These are phyloP conservation scores for Cladorhizidae sp. DNA, from an alignment of 37 sponge, comb jelly and placozoan genomes.

Conservation along the genomic window DNA sequence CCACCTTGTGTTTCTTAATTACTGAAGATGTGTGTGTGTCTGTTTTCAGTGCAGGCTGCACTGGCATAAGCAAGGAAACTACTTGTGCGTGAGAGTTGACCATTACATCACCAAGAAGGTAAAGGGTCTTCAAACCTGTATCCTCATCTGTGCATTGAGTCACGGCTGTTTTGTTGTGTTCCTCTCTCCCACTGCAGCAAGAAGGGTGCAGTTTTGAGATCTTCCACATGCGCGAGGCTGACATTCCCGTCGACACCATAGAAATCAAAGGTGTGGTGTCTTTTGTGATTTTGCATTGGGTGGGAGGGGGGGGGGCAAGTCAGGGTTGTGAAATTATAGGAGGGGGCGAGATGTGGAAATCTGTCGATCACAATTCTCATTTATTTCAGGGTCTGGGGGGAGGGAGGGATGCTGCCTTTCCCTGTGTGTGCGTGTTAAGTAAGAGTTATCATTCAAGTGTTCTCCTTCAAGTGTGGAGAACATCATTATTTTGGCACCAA, in stretches of 20 bases:
- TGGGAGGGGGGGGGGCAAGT: too few relatives aligned
- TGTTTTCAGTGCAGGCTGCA: constrained; percentile 76
- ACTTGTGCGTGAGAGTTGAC: constrained; percentile 86
- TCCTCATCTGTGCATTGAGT: background rate
- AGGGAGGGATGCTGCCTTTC: too few relatives aligned
- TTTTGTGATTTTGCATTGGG: too few relatives aligned
- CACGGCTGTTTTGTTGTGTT: background rate
- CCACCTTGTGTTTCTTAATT: background rate
- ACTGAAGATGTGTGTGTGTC: background rate
- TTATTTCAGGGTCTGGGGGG: too few relatives aligned
- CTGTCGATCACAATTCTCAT: too few relatives aligned
- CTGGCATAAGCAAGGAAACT: constrained; percentile 95
- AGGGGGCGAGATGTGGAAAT: too few relatives aligned
- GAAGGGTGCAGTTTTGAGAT: constrained; percentile 86
- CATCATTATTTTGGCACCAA: too few relatives aligned
- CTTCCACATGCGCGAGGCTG: constrained; percentile 84
- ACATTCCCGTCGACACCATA: constrained; percentile 95
- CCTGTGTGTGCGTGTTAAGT: too few relatives aligned
- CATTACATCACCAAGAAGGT: constrained; percentile 84
- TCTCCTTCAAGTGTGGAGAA: too few relatives aligned
- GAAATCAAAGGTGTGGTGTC: constrained; percentile 87
- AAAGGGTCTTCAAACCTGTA: background rate
- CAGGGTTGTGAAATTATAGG: too few relatives aligned
- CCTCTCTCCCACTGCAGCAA: constrained; percentile 43
- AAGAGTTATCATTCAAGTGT: too few relatives aligned